Percentiles rank a stretch among this genome's conserved stretches.
These are phyloP conservation scores for Plestiodon gilberti DNA, from an alignment of 2,113 vertebrate genomes.

Conservation along the genomic window DNA sequence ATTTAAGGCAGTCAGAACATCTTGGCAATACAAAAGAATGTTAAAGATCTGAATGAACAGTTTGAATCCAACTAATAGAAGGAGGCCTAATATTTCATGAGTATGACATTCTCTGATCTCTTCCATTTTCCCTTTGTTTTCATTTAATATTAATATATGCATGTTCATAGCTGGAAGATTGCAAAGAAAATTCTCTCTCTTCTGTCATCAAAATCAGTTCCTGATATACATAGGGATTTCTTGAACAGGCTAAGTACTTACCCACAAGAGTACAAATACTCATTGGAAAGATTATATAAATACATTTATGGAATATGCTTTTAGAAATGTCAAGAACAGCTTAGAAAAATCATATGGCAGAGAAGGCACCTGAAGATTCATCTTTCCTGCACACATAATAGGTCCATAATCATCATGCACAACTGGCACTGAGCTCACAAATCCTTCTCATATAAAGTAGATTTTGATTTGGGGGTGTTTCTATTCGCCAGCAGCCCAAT, in stretches of 20 bases:
- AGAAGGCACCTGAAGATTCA: slow-evolving; percentile 11
- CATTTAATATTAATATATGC: slow-evolving; percentile 1
- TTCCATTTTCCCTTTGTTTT: slow-evolving; percentile 47
- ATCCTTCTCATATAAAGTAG: slow-evolving; percentile 13
- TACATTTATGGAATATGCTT: background rate
- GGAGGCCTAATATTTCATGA: slow-evolving; percentile 21
- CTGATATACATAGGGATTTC: slow-evolving; percentile 7
- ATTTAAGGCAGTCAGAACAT: slow-evolving; percentile 30
- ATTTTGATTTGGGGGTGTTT: background rate
- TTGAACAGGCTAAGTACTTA: slow-evolving; percentile 26
- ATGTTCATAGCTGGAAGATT: slow-evolving; percentile 23
- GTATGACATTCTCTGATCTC: slow-evolving; percentile 19
- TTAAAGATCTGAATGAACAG: slow-evolving; percentile 1
- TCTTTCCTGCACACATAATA: background rate
- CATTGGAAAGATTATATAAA: slow-evolving; percentile 44
- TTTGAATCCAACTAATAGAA: slow-evolving; percentile 34
- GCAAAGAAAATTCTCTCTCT: slow-evolving; percentile 20
- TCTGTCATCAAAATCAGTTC: slow-evolving; percentile 32
- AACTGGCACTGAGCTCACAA: background rate
- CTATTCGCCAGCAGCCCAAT: too few species aligned
- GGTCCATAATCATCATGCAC: background rate
- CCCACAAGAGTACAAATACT: background rate
- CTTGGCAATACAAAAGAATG: slow-evolving; percentile 40
- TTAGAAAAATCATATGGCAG: slow-evolving; percentile 21
- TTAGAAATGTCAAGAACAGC: slow-evolving; percentile 31